Percentiles rank a stretch among this genome's conserved stretches.
Conservation (phyloP, 2,888 invertebrate genomes). For the Pollenia amentaria region DNA sequence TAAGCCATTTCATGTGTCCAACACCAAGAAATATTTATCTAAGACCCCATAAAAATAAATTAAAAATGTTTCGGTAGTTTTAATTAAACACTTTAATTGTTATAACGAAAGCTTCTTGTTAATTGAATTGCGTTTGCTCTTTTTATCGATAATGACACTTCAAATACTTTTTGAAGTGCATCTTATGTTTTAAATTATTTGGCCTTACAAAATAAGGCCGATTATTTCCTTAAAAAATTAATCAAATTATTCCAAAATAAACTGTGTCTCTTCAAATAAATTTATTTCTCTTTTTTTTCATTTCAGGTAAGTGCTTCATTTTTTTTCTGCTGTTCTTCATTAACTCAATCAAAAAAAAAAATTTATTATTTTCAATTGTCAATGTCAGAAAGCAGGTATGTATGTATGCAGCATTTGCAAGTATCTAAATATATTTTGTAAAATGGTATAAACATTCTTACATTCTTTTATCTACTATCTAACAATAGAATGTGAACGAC, state of each 20-base stretch:
- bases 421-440: not conserved
- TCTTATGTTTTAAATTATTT: too few species aligned
- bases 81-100: too few species aligned
- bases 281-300: constrained; percentile 7
- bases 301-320: constrained; percentile 56
- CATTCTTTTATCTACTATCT: not conserved
- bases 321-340: constrained; percentile 32
- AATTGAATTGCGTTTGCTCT: too few species aligned
- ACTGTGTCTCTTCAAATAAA: constrained; percentile 11
- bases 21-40: too few species aligned
- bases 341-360: constrained; percentile 26
- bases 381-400: constrained; percentile 10
- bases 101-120: too few species aligned
- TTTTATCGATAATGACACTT: too few species aligned
- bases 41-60: too few species aligned
- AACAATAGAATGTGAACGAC: constrained; percentile 11
- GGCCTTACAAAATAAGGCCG: too few species aligned
- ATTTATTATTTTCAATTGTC: constrained; percentile 19
- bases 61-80: too few species aligned
- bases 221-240: too few species aligned
- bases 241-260: constrained; percentile 29
- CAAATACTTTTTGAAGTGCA: too few species aligned
- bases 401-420: not conserved
- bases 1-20: too few species aligned
- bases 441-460: not conserved